Conservation (phyloP, 2,888 invertebrate species). For the Drosophila meridionalis region DNA sequence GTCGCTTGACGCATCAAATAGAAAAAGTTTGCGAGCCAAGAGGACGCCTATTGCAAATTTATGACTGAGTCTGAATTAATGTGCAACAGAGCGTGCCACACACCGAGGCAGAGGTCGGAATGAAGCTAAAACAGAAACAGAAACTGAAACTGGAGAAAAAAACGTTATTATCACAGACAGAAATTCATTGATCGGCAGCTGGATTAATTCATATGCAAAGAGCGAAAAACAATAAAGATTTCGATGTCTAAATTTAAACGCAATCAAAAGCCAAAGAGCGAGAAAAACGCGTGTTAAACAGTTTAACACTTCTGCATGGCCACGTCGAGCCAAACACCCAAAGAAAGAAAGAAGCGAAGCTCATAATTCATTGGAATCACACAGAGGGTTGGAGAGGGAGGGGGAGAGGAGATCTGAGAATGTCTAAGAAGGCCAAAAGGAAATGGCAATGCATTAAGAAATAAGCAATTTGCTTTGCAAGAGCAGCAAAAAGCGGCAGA, state of each 20-base stretch:
- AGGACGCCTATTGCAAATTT: slow-evolving; percentile 74
- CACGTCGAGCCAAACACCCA: slow-evolving; percentile 49
- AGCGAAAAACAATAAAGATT: neutral
- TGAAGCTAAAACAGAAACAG: neutral
- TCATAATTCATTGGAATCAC: slow-evolving; percentile 70
- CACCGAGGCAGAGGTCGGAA: slow-evolving; percentile 8
- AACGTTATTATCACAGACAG: slow-evolving; percentile 4
- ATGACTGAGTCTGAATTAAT: slow-evolving; percentile 74
- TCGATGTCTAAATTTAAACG: slow-evolving; percentile 27
- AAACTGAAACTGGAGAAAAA: neutral
- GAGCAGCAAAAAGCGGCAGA: slow-evolving; percentile 47
- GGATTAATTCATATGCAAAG: slow-evolving; percentile 21
- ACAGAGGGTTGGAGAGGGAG: slow-evolving; percentile 5
- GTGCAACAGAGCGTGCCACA: slow-evolving; percentile 76
- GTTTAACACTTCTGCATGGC: slow-evolving; percentile 80
- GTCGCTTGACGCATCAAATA: slow-evolving; percentile 66
- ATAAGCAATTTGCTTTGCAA: slow-evolving; percentile 71
- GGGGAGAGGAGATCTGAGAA: slow-evolving; percentile 21
- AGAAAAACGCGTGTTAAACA: slow-evolving; percentile 75
- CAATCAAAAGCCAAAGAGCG: slow-evolving; percentile 26
- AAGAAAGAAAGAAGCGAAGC: slow-evolving; percentile 50
- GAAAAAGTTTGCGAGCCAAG: slow-evolving; percentile 68
- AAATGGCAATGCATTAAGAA: slow-evolving; percentile 78
- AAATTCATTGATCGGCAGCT: slow-evolving; percentile 45
- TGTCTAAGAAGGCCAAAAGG: slow-evolving; percentile 76